phyloP scores from a whole-genome alignment of 2,888 invertebrate genomes.

The Coleophora flavipennella region DNA sequence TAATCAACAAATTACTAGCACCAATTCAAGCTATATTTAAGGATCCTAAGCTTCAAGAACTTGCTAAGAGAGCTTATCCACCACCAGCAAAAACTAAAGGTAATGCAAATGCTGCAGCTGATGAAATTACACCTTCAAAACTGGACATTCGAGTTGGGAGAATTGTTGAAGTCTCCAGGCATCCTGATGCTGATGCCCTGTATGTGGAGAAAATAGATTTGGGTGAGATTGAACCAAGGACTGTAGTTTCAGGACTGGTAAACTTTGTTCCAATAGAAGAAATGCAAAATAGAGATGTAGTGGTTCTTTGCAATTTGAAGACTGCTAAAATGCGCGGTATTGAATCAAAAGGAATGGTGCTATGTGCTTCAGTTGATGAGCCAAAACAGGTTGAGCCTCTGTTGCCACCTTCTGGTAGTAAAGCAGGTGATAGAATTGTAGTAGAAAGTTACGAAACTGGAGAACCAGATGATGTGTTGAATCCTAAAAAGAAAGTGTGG shows the following conservation, averaged over 20 bases:
- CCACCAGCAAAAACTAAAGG: constrained; percentile 75
- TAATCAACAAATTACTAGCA: constrained; percentile 88
- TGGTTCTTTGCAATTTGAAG: constrained; percentile 96
- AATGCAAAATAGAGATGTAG: constrained; percentile 90
- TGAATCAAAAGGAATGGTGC: constrained; percentile 93
- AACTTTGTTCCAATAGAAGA: constrained; percentile 92
- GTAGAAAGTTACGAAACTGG: constrained; percentile 87
- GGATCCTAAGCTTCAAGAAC: constrained; percentile 81
- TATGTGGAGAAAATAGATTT: constrained; percentile 95
- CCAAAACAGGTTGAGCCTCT: constrained; percentile 90
- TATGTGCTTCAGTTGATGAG: constrained; percentile 88
- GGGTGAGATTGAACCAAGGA: constrained; percentile 81
- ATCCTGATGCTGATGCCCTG: constrained; percentile 93
- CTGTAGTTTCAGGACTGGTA: constrained; percentile 91
- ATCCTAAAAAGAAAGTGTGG: constrained; percentile 98
- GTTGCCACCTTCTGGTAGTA: constrained; percentile 80
- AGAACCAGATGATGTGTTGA: constrained; percentile 86
- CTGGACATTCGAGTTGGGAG: constrained; percentile 92
- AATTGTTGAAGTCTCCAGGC: constrained; percentile 85
- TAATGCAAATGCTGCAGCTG: constrained; percentile 39
- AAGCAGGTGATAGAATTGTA: constrained; percentile 87
- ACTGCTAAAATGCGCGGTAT: constrained; percentile 96
- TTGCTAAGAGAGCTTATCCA: constrained; percentile 90
- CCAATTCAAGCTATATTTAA: constrained; percentile 92
- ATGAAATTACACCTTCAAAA: constrained; percentile 80